Base-by-base conservation (phyloP, 1,140 invertebrate species). In the Agraylea sexmaculata region DNA sequence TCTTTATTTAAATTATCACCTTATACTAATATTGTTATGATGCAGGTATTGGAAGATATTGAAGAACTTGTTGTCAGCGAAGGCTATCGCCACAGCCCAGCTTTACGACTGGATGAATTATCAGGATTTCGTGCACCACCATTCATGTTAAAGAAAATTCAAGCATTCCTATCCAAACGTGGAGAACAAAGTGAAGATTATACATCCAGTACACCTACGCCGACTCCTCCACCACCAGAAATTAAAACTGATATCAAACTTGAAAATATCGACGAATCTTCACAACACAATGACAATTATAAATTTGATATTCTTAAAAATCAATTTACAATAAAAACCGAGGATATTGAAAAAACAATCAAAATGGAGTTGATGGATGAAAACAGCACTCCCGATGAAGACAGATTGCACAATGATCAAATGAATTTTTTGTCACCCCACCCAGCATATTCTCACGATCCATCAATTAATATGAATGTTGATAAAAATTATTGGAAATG, bases 31-130 rank as follows among this genome's bases (percentile, higher is more conserved):
- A n/a, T n/a, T n/a, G 2, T 51, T 17, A 38, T 19, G 34, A 59
- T 57, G 25, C 37, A 68, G 64, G 63, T 87, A n/a, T 65, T 85
- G 38, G 78, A 86, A 53, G 84, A 88, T 53, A 82, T 88, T 31
- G 67, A 75, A 59, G 79, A 85, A 52, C 59, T 87, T 29, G 74
- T 78, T 5, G 63, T 73, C 37, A 73, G 71, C 38, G 79, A 83
- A 37, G 77, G 83, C 42, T 85, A 85, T 55, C 75, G 72, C 53
- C 73, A 78, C 51, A 80, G 63, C 53, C 73, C 77, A 7, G 58
- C 73, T 44, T 66, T 82, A 21, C 62, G 77, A 53, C 59, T 78
- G 19, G 66, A 74, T 47, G 77, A 81, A 52, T 60, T 84, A 39
- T 70, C 73, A 33, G 80, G 80, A 2, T 86, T 86, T 56, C 72